Conservation (phyloP, 2,797 vertebrate species). For the Halcyon badia region DNA sequence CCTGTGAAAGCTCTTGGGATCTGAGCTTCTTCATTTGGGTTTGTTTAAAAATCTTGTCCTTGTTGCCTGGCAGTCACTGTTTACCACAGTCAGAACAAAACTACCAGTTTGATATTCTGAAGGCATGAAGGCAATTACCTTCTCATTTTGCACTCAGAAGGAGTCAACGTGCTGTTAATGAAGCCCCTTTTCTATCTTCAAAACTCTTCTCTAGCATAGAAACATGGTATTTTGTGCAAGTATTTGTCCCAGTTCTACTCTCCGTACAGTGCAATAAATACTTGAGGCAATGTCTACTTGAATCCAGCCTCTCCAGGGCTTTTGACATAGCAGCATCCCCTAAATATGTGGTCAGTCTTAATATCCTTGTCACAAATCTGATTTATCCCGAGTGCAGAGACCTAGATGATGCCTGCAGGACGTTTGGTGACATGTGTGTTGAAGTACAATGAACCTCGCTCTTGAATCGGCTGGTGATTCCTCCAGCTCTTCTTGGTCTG, state of each 20-base stretch:
- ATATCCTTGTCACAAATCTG: background rate
- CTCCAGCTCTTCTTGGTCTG: background rate
- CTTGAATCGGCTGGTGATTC: background rate
- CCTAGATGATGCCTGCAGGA: background rate
- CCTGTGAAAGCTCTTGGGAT: background rate
- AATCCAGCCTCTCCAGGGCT: background rate
- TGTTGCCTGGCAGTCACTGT: background rate
- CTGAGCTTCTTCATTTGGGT: background rate
- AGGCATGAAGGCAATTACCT: slow-evolving; percentile 7
- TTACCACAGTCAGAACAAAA: background rate
- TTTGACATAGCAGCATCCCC: background rate
- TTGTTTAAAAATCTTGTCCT: background rate
- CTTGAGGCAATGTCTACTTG: background rate
- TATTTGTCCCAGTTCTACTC: background rate
- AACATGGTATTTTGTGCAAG: background rate
- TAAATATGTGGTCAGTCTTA: background rate
- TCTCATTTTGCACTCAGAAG: background rate
- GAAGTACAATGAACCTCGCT: background rate
- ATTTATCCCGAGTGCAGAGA: background rate
- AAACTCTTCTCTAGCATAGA: background rate
- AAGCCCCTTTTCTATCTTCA: background rate
- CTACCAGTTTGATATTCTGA: background rate
- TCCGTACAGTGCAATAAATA: background rate
- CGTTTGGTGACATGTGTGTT: accelerated
- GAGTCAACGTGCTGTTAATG: background rate